Evolutionary conservation across 2,113 vertebrate species (phyloP), one percentile per base, ranked within the genome.

Genomic region (Chaetura pelagica): DNA sequence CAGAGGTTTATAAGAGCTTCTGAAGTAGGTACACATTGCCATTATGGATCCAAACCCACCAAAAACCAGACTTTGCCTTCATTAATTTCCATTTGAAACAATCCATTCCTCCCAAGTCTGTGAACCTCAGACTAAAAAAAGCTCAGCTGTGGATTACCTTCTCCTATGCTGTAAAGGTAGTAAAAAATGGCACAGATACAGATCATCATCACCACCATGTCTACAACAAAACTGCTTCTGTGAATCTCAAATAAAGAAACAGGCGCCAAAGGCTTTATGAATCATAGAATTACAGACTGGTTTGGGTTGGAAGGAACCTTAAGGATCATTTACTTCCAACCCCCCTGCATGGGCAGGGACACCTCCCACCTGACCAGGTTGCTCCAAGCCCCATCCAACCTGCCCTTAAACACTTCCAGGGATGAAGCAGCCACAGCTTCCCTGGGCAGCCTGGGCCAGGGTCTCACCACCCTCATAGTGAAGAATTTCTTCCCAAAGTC

Each of bases 1-100:
- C 15, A 42, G 35, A 48, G 24, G 48, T 32, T 40, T 16, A 32
- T 18, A 58, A 58, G 17, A 6, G 21, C 21, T 58, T 35, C 62
- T 29, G 3, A 24, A 61, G 46, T 1, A 63, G 15, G 29, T 15
- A 15, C 1, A 35, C 9, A 10, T 4, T 10, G 40, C 29, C 3
- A 0, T 68, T n/a, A 29, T 2, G 9, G 22, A 52, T 27, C 54
- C 44, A 68, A 68, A 67, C 4, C 8, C 49, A 27, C 5, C 20
- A 11, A 61, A 26, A 27, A n/a, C 17, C 4, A 16, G 12, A 38
- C 61, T 57, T 23, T 3, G 35, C 29, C 38, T 54, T 15, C 10
- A 5, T 8, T 42, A 7, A 22, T 58, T 58, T 79, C 35, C 55
- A 35, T 63, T 68, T 52, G 18, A 29, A 74, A 84, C 12, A 27